Base-by-base conservation (phyloP, 2,113 vertebrate genomes). In the Strix aluco region DNA sequence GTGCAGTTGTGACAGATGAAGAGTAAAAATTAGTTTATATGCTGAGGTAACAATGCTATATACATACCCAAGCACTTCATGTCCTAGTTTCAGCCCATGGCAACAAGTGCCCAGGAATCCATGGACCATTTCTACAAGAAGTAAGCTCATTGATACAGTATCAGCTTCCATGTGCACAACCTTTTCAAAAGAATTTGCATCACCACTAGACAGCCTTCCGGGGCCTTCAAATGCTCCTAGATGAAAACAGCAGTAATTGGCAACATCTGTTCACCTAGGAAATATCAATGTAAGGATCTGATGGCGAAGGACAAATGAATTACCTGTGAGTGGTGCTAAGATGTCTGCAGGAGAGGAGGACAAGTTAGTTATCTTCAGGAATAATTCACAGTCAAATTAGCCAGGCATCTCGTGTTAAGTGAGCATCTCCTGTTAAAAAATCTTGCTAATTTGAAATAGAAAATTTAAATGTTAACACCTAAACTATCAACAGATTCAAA, bases 131-230 rank as follows among this genome's bases (percentile, higher is more conserved):
- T 58, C 61, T 85, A 22, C 25, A 42, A 17, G 40, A 36, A 80
- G 17, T 3, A 8, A 58, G 32, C 47, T 46, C 38, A 55, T 3
- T 30, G n/a, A 59, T 42, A 46, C 0, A 3, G 10, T 20, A 55
- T 15, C 1, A 0, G 62, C 54, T 72, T 92, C n/a, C n/a, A 75
- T 20, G 18, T 0, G 0, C 18, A 9, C 1, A 1, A 49, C 18
- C 26, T 61, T 83, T 69, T 7, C 75, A 57, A 81, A 92, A 44
- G 57, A 65, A 77, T 32, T 21, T 69, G 38, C 70, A 67, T 14
- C 22, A 67, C 8, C 32, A 22, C 47, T 13, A 67, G 25, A 32
- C 42, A 82, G n/a, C n/a, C 42, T 70, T 69, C 10, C 2, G 3
- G n/a, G 27, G 21, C 36, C 26, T 77, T 80, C 36, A 38, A 61